Evolutionary conservation across 2,113 vertebrate genomes (phyloP).

Genomic region (Piliocolobus tephrosceles): DNA sequence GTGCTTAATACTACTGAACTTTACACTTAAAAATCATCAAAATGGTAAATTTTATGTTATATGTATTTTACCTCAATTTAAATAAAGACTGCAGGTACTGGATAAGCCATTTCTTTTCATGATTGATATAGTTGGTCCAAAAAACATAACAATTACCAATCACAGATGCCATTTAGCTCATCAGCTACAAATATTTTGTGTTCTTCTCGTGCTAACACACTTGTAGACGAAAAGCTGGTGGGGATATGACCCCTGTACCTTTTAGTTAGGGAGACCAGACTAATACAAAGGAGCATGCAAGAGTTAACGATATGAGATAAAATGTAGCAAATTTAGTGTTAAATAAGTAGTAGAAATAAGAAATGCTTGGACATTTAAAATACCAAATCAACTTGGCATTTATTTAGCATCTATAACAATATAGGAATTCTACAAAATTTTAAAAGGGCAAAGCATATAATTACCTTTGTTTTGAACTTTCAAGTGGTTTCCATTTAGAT

Average conservation of each 20-base stretch:
- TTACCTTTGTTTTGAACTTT: conserved; percentile 14
- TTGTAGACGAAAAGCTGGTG: not conserved
- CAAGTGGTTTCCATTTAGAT: not conserved
- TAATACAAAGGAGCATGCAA: not conserved
- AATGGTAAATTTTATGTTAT: not conserved
- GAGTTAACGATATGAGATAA: not conserved
- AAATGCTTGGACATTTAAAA: not conserved
- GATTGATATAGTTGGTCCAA: not conserved
- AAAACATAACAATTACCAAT: not conserved
- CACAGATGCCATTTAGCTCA: not conserved
- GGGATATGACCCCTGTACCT: not conserved
- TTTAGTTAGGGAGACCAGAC: not conserved
- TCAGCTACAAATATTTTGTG: not conserved
- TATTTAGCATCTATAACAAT: not conserved
- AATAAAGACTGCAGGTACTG: not conserved
- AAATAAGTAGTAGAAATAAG: not conserved
- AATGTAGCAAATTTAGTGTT: not conserved
- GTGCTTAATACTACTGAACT: not conserved
- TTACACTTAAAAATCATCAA: not conserved
- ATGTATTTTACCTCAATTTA: not conserved
- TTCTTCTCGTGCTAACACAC: not conserved
- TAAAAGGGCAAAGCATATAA: not conserved
- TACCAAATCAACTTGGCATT: not conserved
- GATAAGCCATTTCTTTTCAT: not conserved
- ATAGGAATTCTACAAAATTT: not conserved